These are phyloP conservation scores for Mesoligia furuncula DNA, from an alignment of 2,888 invertebrate species.

Conservation along the genomic window DNA sequence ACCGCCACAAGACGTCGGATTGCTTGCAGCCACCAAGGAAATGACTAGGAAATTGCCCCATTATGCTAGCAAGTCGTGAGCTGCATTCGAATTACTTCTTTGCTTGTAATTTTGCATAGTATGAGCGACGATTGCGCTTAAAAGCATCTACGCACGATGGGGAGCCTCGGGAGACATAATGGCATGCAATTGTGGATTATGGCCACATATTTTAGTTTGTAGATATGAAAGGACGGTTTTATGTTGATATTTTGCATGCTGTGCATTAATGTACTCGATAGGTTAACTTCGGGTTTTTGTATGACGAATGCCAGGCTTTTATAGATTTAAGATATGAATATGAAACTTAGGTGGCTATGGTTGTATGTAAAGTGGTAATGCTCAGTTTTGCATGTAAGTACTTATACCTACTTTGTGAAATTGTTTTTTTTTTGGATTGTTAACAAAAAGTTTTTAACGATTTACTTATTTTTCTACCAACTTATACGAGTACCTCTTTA, in stretches of 20 bases:
- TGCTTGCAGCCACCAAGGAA: slow-evolving; percentile 85
- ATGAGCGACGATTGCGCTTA: slow-evolving; percentile 70
- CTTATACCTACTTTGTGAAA: too few relatives aligned
- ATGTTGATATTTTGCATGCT: slow-evolving; percentile 26
- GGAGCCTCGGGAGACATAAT: slow-evolving; percentile 56
- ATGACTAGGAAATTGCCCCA: slow-evolving; percentile 89
- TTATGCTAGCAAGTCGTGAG: slow-evolving; percentile 88
- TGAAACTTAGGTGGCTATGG: background rate
- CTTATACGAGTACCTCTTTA: background rate
- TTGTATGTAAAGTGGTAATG: too few relatives aligned
- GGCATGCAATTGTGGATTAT: slow-evolving; percentile 54
- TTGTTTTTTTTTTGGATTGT: background rate
- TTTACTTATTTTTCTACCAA: background rate
- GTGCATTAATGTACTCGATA: background rate
- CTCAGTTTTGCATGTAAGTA: background rate
- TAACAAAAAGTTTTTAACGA: background rate
- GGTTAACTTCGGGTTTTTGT: background rate
- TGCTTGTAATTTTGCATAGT: slow-evolving; percentile 85
- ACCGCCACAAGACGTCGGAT: slow-evolving; percentile 84
- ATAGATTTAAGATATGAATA: background rate
- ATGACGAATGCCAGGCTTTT: background rate
- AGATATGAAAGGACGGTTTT: slow-evolving; percentile 16
- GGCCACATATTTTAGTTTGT: slow-evolving; percentile 41
- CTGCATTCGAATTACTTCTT: slow-evolving; percentile 88
- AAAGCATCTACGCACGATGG: slow-evolving; percentile 75